Evolutionary conservation across 2,888 invertebrate genomes (phyloP), one percentile per base, ranked within the genome.

Genomic region (Ecdyonurus torrentis): DNA sequence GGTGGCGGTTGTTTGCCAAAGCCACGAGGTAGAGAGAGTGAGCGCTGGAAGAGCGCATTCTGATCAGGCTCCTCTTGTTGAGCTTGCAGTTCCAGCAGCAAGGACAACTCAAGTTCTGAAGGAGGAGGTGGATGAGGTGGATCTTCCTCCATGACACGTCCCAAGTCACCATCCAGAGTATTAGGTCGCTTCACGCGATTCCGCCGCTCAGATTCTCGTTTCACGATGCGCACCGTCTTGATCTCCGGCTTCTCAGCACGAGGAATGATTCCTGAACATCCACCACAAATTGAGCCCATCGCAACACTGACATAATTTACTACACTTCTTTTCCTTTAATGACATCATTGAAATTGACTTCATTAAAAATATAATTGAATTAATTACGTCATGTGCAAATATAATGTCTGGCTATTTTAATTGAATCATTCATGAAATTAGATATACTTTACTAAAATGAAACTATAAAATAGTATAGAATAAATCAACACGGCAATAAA

Each of bases 161-260:
- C 58, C 15, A 63, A 59, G 18, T 62, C 62, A n/a, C 58, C 61
- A 18, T 58, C 59, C 59, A 62, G 18, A 1, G 58, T 59, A 23
- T 52, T 59, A 22, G 59, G 59, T 59, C 88, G 84, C 59, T 89
- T 79, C 70, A 90, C 90, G 60, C 89, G 78, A 71, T 90, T 90
- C 0, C 93, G 79, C 62, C 91, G 81, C 73, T 92, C 93, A 23
- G 91, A 90, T 73, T 93, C 92, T 18, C 93, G 79, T 76, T 95
- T 95, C 0, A 95, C 93, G 70, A 94, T 93, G 64, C 94, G 82
- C 20, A 95, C 94, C 0, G 94, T 94, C 79, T 93, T 91, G 64
- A 91, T 90, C 76, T 93, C 92, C 73, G 76, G 74, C 66, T 91
- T 91, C 71, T 93, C 93, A 20, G 55, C 22, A 63, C 87, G 84